Evolutionary conservation across 2,888 invertebrate species (phyloP).

Genomic region (Microctonus hyperodae): DNA sequence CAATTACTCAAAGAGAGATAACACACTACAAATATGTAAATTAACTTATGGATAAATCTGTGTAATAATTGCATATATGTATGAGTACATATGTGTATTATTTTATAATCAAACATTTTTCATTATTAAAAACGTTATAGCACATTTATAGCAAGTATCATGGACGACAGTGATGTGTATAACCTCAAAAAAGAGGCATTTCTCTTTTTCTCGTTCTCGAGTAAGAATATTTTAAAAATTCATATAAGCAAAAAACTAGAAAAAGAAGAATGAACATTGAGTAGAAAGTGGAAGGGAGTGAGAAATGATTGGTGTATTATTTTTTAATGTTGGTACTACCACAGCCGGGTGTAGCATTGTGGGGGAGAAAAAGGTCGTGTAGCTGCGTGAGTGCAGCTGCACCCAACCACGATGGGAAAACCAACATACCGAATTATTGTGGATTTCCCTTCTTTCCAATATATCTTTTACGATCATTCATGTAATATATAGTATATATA

Average conservation of each 20-base stretch:
- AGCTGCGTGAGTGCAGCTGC: conserved; percentile 52
- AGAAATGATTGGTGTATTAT: neutral
- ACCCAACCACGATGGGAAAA: conserved; percentile 39
- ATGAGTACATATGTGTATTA: too few relatives aligned
- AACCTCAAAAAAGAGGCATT: too few relatives aligned
- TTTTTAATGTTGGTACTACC: conserved; percentile 28
- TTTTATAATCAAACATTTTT: neutral
- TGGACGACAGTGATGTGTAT: neutral
- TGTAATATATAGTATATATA: too few relatives aligned
- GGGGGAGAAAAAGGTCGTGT: conserved; percentile 52
- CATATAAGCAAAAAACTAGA: too few relatives aligned
- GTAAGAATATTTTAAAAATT: too few relatives aligned
- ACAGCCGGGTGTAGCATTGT: conserved; percentile 29
- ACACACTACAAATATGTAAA: neutral
- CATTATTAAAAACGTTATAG: neutral
- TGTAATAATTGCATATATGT: too few relatives aligned
- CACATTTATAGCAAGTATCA: neutral
- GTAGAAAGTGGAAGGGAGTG: neutral
- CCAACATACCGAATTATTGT: conserved; percentile 5
- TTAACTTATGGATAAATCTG: neutral
- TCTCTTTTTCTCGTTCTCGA: too few relatives aligned
- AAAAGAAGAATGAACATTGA: neutral
- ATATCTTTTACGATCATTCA: conserved; percentile 20
- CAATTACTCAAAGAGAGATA: neutral
- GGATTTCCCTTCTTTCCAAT: conserved; percentile 28